Conservation (phyloP, 2,888 invertebrate genomes). For the Lycia hirtaria region DNA sequence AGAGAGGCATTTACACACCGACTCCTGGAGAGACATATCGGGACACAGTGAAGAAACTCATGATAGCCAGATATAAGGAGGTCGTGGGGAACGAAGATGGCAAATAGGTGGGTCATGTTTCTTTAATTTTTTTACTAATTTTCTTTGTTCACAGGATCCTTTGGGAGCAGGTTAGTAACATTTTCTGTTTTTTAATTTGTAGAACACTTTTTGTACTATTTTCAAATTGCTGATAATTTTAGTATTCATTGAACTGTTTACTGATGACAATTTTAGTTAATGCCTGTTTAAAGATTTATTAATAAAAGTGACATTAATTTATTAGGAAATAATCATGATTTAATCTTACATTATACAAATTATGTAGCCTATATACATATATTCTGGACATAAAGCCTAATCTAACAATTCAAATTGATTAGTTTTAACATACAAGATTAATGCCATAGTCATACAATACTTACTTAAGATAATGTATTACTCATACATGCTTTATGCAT, state of each 20-base stretch:
- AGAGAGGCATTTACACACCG: slow-evolving; percentile 90
- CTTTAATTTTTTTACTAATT: slow-evolving; percentile 44
- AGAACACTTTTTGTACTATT: background rate
- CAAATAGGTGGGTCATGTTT: slow-evolving; percentile 70
- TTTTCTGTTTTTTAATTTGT: background rate
- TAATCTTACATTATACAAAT: no score
- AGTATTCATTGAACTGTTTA: background rate
- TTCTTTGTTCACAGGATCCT: slow-evolving; percentile 54
- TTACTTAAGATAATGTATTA: no score
- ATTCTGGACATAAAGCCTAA: no score
- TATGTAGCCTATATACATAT: no score
- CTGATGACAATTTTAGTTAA: background rate
- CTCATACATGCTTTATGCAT: no score
- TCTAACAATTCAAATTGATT: no score
- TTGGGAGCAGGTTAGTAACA: slow-evolving; percentile 63
- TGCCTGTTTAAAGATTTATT: background rate
- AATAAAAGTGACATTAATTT: no score
- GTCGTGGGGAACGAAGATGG: slow-evolving; percentile 87
- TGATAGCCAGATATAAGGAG: slow-evolving; percentile 95
- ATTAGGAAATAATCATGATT: no score
- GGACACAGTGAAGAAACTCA: slow-evolving; percentile 95
- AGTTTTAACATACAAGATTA: no score
- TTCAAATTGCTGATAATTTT: background rate
- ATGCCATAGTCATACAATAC: no score
- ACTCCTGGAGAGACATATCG: slow-evolving; percentile 94